Evolutionary conservation across 2,888 invertebrate species (phyloP), one percentile per base, ranked within the genome.

Genomic region (Lymantria monacha): DNA sequence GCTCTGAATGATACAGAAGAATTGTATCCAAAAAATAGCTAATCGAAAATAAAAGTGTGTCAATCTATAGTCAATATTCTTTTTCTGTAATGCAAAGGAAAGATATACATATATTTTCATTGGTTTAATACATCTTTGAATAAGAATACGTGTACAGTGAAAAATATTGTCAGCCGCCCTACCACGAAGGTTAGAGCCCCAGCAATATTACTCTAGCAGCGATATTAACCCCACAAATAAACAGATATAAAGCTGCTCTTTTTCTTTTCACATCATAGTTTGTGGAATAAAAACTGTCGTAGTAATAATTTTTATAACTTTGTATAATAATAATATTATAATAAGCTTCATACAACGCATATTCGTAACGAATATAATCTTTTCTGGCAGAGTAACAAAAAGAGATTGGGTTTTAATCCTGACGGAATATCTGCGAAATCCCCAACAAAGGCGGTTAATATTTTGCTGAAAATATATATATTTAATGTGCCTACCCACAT

Each of bases 361-460:
- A 69, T 70, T 70, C 59, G 67, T 70, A 61, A 72, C 66, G 65
- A 68, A 72, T 66, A 74, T 73, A 75, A 79, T 79, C 74, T 78
- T 71, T 77, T 79, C 72, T 75, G 77, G 75, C 72, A 74, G 66
- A 70, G 72, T 72, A 77, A 79, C 81, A 79, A 80, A 80, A 83
- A 79, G 76, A 81, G 79, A 80, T 82, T 79, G 74, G 69, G 71
- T 72, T 77, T 78, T 81, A 82, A 83, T 83, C 79, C 80, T 72
- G 66, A 66, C 68, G 65, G 69, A 78, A 75, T 80, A 78, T 81
- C 76, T 70, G 69, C 68, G 63, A 71, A 68, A 74, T 70, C 68
- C 66, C 63, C 63, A 69, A 72, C 71, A 72, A 72, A 69, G 58
- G 66, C 64, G 61, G 64, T 64, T 71, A 70, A 72, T 70, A 72